phyloP scores from a whole-genome alignment of 2,113 vertebrate species.

The Syrrhaptes paradoxus region DNA sequence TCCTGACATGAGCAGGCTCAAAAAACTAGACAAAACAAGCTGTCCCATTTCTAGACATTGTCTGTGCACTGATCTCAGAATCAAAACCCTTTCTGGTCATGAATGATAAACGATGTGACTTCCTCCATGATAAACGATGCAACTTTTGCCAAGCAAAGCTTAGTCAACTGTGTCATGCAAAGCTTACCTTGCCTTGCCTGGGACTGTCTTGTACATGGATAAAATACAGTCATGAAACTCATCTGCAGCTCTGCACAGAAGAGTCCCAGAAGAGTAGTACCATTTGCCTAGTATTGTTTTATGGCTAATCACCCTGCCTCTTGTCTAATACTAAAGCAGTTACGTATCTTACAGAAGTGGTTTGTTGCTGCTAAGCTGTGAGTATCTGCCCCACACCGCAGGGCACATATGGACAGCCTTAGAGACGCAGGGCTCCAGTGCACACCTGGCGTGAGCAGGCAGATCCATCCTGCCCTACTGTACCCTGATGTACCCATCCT shows the following conservation, averaged over 20 bases:
- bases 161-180: neutral
- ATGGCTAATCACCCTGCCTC: neutral
- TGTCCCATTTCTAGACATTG: neutral
- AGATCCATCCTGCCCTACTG: neutral
- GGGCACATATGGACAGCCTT: neutral
- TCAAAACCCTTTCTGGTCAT: neutral
- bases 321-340: neutral
- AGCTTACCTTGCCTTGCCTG: neutral
- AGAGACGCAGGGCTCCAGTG: neutral
- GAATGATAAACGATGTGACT: neutral
- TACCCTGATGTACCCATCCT: too few species aligned
- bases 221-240: neutral
- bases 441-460: fast-evolving
- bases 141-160: neutral
- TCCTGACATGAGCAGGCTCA: neutral
- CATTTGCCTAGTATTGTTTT: neutral
- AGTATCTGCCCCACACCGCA: neutral
- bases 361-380: neutral
- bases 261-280: neutral
- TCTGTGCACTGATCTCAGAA: neutral
- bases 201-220: neutral
- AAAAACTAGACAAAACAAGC: constrained; percentile 51
- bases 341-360: fast-evolving
- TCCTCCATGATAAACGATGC: neutral
- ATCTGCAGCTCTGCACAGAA: neutral